A percentile compares a stretch with the other conserved stretches of the same genome.
These are phyloP conservation scores for Calidris pugnax DNA, from an alignment of 2,113 vertebrate genomes.

Conservation along the genomic window DNA sequence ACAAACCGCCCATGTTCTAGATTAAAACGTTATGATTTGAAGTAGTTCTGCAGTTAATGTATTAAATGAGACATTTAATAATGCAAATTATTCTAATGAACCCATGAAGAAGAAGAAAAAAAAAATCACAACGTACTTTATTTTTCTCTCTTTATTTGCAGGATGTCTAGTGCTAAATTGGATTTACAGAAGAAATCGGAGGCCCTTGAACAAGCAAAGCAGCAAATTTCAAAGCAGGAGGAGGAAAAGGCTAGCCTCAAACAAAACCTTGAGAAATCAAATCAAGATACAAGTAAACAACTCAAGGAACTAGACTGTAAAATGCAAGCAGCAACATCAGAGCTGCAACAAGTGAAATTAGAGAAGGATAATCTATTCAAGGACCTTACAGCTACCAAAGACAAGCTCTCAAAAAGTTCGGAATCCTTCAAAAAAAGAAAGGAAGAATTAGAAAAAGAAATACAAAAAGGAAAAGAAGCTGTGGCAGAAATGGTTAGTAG, in stretches of 20 bases:
- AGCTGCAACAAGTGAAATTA: conserved; percentile 79
- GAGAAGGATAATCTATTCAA: conserved; percentile 82
- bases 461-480: conserved; percentile 79
- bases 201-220: conserved; percentile 75
- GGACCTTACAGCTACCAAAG: conserved; percentile 81
- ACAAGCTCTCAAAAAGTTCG: conserved; percentile 78
- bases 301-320: conserved; percentile 80
- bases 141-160: conserved; percentile 56
- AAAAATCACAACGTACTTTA: background rate
- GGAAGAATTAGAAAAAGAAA: conserved; percentile 86
- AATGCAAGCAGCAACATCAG: conserved; percentile 70
- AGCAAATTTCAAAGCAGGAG: conserved; percentile 78
- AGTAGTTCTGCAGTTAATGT: background rate
- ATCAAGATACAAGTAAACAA: conserved; percentile 76
- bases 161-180: conserved; percentile 77
- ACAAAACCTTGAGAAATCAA: conserved; percentile 80
- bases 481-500: conserved; percentile 85
- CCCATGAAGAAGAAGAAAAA: background rate
- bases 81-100: background rate
- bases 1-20: background rate
- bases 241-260: conserved; percentile 79
- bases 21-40: background rate
- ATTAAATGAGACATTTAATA: background rate
- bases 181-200: conserved; percentile 87
- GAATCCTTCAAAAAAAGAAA: conserved; percentile 83